Evolutionary conservation across 2,797 vertebrate species (phyloP), one percentile per base, ranked within the genome.

Genomic region (Hyperoplus lanceolatus): DNA sequence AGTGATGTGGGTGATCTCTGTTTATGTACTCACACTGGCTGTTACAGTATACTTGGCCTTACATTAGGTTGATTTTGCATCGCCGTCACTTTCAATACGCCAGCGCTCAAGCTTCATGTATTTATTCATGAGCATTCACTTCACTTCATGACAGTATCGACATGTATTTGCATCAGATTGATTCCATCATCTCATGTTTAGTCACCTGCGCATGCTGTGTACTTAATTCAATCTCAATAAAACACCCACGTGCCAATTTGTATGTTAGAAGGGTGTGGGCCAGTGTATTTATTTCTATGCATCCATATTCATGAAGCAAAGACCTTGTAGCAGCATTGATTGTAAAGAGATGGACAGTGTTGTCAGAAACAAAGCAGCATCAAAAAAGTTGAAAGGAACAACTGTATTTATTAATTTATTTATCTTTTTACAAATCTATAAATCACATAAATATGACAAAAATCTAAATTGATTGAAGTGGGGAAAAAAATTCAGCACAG

Each of bases 71-170:
- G 79, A 87, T 79, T 75, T 69, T 61, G 48, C 67, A 0, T 43
- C 1, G 42, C 63, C 38, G 70, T 64, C 63, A 50, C 63, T 73
- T 49, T 73, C 8, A 9, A 57, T 64, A 69, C 29, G 29, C 10
- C 70, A 46, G 48, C 56, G 61, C 76, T 50, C 75, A 74, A 5
- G 53, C 79, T 49, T 73, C 58, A 70, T 77, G 77, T 39, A 38
- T 83, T 81, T 64, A 83, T 75, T 85, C 75, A 82, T 46, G 55
- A 85, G 60, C 54, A 29, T 41, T 55, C 38, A 46, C 55, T 63
- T 73, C 43, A 48, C 6, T 57, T 62, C 56, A 18, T 3, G 10
- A 45, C 15, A 5, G 18, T 1, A 46, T 41, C 2, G 5, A 59
- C 51, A 10, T 54, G 62, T 4, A 49, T 72, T 74, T 64, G 71